These are phyloP conservation scores for Phocides pigmalion DNA, from an alignment of 1,140 invertebrate genomes.

Conservation along the genomic window DNA sequence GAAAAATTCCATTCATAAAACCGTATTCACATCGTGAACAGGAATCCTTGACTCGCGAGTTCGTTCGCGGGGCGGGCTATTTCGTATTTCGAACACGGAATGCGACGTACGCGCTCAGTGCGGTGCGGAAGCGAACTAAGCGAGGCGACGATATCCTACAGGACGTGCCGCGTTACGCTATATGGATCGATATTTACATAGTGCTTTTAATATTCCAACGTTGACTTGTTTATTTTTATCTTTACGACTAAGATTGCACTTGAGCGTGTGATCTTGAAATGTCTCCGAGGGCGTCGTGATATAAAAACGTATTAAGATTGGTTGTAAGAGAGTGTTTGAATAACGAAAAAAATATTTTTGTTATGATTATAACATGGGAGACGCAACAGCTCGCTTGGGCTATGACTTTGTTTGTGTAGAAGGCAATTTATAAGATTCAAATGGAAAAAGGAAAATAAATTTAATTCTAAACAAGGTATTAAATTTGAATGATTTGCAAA, in stretches of 20 bases:
- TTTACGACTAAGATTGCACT: constrained; percentile 46
- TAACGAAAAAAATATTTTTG: constrained; percentile 3
- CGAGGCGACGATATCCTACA: constrained; percentile 71
- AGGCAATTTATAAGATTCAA: not conserved
- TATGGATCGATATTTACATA: constrained; percentile 82
- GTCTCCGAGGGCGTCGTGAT: constrained; percentile 15
- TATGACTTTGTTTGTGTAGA: not conserved
- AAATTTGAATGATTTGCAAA: too few relatives aligned
- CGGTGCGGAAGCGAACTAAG: constrained; percentile 75
- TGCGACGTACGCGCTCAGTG: constrained; percentile 69
- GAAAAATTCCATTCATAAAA: constrained; percentile 23
- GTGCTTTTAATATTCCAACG: constrained; percentile 75
- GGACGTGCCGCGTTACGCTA: constrained; percentile 68
- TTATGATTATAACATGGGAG: not conserved
- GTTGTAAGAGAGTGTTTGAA: not conserved
- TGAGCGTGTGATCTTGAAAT: constrained; percentile 40
- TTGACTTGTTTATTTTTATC: constrained; percentile 66
- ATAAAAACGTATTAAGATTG: constrained; percentile 2
- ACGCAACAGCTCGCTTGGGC: constrained; percentile 7
- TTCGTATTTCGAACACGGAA: constrained; percentile 48
- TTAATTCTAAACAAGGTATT: too few relatives aligned
- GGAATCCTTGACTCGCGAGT: constrained; percentile 37
- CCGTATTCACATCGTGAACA: constrained; percentile 26
- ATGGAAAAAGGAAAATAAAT: too few relatives aligned
- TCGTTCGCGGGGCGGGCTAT: constrained; percentile 36